Percentiles rank a stretch among this genome's conserved stretches.
Conservation (phyloP, 2,888 invertebrate species). For the Hetaerina titia region DNA sequence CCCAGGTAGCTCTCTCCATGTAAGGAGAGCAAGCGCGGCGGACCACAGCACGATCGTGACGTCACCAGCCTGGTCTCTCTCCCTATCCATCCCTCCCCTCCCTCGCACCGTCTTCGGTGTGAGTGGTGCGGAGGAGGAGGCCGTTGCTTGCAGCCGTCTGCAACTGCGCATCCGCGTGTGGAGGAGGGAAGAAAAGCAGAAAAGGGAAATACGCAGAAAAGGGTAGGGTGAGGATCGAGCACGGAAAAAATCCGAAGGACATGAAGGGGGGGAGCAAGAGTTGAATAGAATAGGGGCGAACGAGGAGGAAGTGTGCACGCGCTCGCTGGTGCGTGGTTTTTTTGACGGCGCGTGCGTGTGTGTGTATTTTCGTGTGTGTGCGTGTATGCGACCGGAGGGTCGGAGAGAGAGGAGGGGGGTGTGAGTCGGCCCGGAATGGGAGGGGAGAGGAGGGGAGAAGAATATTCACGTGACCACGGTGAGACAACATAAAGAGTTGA, state of each 20-base stretch:
- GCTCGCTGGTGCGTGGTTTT: no score
- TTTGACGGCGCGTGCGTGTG: background rate
- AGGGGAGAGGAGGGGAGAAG: background rate
- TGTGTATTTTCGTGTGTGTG: background rate
- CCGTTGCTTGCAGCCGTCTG: background rate
- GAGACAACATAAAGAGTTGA: background rate
- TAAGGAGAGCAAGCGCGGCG: conserved; percentile 47
- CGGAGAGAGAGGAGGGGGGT: background rate
- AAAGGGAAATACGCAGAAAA: background rate
- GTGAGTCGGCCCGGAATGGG: background rate
- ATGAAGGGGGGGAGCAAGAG: background rate
- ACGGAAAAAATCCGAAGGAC: background rate
- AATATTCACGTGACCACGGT: background rate
- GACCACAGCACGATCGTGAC: conserved; percentile 47
- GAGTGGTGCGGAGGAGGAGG: background rate
- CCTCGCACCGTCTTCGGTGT: background rate
- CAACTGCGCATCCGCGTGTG: background rate
- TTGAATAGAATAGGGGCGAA: background rate
- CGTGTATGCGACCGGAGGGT: background rate
- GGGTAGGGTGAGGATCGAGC: background rate
- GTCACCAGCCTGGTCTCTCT: conserved; percentile 32
- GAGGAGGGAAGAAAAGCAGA: conserved; percentile 4
- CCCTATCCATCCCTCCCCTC: background rate
- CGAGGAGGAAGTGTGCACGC: background rate
- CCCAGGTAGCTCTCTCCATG: conserved; percentile 66